These are phyloP conservation scores for Philaethria dido DNA, from an alignment of 2,888 invertebrate species.

Conservation along the genomic window DNA sequence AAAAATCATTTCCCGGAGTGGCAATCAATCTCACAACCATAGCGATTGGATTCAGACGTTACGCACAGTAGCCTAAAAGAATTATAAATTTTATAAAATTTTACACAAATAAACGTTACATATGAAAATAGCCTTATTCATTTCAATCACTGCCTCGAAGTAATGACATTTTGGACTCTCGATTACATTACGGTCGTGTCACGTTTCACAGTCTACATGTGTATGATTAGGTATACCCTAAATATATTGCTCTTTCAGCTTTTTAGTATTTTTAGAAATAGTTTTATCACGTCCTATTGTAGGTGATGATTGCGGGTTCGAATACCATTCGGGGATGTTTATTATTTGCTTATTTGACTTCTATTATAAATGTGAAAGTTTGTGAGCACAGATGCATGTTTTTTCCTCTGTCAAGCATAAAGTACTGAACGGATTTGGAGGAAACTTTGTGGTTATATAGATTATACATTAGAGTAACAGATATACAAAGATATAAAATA, in stretches of 20 bases:
- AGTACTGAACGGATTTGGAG: too few species aligned
- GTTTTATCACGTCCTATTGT: too few species aligned
- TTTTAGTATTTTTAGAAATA: not conserved
- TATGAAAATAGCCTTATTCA: slow-evolving; percentile 30
- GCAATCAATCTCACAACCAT: too few species aligned
- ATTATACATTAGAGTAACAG: too few species aligned
- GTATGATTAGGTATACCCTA: slow-evolving; percentile 5
- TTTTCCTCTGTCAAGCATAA: too few species aligned
- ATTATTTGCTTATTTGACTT: not conserved
- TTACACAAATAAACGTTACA: slow-evolving; percentile 4
- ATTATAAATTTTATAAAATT: not conserved
- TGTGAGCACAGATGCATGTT: too few species aligned
- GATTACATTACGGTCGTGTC: slow-evolving; percentile 43
- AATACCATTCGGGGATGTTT: not conserved
- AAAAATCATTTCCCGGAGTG: too few species aligned
- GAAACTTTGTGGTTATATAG: too few species aligned
- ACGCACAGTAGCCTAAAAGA: too few species aligned
- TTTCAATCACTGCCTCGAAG: slow-evolving; percentile 42
- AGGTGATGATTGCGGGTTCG: not conserved
- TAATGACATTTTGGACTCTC: slow-evolving; percentile 45
- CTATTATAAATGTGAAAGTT: too few species aligned
- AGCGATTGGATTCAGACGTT: too few species aligned
- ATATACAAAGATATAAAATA: too few species aligned
- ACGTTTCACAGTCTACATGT: slow-evolving; percentile 24
- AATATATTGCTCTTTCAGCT: not conserved